Evolutionary conservation across 2,888 invertebrate genomes (phyloP), one percentile per base, ranked within the genome.

Genomic region (Eurytoma californica): DNA sequence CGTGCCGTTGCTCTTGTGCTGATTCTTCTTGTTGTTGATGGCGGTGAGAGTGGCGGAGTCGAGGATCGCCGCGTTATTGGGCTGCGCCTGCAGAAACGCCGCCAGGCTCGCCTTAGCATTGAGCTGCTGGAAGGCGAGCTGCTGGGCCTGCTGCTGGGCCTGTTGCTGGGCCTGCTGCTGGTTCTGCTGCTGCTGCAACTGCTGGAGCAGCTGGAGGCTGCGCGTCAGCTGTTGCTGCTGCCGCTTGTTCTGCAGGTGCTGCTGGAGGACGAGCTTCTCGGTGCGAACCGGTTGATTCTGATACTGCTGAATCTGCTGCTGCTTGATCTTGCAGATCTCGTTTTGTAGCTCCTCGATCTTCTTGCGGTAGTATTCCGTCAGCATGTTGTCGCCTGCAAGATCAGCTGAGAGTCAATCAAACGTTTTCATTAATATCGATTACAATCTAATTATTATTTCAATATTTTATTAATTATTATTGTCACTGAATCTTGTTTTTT

Each of bases 321-420:
- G 94, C 0, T 95, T 95, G 14, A 78, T 60, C 83, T 94, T 93
- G 80, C 95, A 94, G 83, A 96, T 88, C 86, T 96, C 95, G 3
- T 96, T 91, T 88, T 97, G 96, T 65, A 97, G 91, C 86, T 97
- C 96, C 86, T 97, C 96, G 84, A 98, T 98, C 90, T 95, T 95
- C 73, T 95, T 93, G 86, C 95, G 94, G 88, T 77, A 78, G 16
- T 97, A 97, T 86, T 96, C 96, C 80, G 94, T 93, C 72, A 97
- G 94, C 80, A 96, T 93, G 84, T 96, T 96, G 86, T 96, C 95
- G 80, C 92, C 92, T 89, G 83, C 82, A 86, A 86, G 74, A 47
- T 65, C n/a, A n/a, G n/a, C n/a, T n/a, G n/a, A n/a, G n/a, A n/a
- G n/a, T n/a, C n/a, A n/a, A n/a, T n/a, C n/a, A n/a, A n/a, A n/a